Evolutionary conservation across 1,140 invertebrate species (phyloP), one percentile per base, ranked within the genome.

Genomic region (Tetragnatha versicolor): DNA sequence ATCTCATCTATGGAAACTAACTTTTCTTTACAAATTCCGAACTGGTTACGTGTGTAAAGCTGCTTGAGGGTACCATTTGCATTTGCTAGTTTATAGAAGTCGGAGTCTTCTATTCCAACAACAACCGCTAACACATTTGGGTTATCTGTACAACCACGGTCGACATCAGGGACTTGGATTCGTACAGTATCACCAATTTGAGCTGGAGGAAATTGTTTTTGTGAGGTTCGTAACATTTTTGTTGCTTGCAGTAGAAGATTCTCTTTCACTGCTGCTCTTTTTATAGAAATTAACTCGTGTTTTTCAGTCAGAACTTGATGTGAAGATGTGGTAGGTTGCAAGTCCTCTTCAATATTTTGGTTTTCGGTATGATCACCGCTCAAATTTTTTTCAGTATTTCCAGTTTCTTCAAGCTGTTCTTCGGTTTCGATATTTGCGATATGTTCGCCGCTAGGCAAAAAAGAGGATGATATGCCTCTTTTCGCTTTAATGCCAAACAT

Each of bases 1-100:
- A 55, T 49, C 31, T 60, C 66, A 79, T 79, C 66, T 79, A 75
- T 72, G 47, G 35, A 61, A 79, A 65, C 68, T 79, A 61, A 63
- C 55, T 65, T 73, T 73, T 39, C 55, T 75, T 73, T 79, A 73
- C 47, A 73, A 73, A 79, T 73, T 53, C 72, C 37, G 51, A 78
- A 78, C 51, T 78, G 29, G 45, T 78, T 68, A 45, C 31, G 27
- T 7, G 69, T 73, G 75, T 73, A 80, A 75, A 80, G 17, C 49
- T 80, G 69, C 45, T 75, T 80, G 35, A 69, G 29, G 35, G 61
- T 70, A 78, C 31, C 61, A 51, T 51, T 66, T 78, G 51, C 58
- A 3, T 75, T 79, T 66, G 58, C 51, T 75, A 58, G 53, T 79
- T 79, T 76, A 75, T 79, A 75, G 42, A 73, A 73, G 55, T 63